Percentiles rank a stretch among this genome's conserved stretches.
phyloP scores from a whole-genome alignment of 2,113 vertebrate genomes.

The Phylloscopus trochilus region DNA sequence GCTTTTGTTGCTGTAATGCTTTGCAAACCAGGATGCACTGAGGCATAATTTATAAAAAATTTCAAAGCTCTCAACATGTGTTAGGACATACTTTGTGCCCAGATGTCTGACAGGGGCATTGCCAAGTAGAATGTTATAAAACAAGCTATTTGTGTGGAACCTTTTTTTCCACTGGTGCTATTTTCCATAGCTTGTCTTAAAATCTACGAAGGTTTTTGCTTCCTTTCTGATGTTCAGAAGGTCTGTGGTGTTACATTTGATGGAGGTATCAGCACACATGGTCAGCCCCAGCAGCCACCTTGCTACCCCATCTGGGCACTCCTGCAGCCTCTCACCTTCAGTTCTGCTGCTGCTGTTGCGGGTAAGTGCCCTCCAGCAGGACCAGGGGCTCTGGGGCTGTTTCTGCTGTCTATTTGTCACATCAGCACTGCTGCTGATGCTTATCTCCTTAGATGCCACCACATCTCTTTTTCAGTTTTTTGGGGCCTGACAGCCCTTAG shows the following conservation, averaged over 20 bases:
- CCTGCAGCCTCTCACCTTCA: background rate
- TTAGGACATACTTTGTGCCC: background rate
- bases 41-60: background rate
- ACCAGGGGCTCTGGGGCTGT: background rate
- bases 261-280: rapidly evolving
- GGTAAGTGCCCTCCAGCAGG: background rate
- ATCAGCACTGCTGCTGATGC: background rate
- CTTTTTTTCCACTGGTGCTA: background rate
- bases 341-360: background rate
- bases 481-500: background rate
- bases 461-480: background rate
- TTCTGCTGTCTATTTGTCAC: background rate
- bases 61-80: background rate
- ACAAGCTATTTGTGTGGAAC: background rate
- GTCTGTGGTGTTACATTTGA: background rate
- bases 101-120: background rate
- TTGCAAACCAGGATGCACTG: background rate
- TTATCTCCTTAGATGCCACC: background rate
- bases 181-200: background rate
- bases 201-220: rapidly evolving
- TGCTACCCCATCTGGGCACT: background rate
- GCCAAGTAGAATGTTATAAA: background rate
- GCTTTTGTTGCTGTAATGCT: background rate
- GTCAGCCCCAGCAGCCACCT: background rate
- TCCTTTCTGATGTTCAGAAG: background rate